A percentile compares a stretch with the other conserved stretches of the same genome.
Evolutionary conservation across 2,888 invertebrate species (phyloP).

Genomic region (Mythimna albipuncta): DNA sequence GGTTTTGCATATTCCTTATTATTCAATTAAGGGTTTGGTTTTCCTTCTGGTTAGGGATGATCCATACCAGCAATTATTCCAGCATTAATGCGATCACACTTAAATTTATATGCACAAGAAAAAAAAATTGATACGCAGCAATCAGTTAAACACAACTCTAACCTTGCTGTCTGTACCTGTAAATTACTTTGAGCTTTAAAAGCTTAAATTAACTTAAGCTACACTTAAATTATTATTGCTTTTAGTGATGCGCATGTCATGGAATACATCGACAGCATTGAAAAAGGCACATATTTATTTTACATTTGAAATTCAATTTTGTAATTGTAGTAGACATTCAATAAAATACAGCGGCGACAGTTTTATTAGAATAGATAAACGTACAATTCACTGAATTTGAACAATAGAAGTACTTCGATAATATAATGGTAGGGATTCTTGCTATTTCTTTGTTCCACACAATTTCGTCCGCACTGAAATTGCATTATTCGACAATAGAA

Average conservation of each 20-base stretch:
- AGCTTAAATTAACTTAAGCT: too few relatives aligned
- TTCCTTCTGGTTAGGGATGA: neutral
- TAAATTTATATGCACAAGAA: too few relatives aligned
- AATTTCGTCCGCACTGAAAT: neutral
- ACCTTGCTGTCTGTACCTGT: too few relatives aligned
- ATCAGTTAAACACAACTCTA: too few relatives aligned
- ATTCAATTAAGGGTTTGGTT: neutral
- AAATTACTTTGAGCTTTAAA: too few relatives aligned
- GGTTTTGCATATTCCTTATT: too few relatives aligned
- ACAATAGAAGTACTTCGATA: constrained; percentile 32
- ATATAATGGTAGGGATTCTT: neutral
- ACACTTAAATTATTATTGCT: neutral
- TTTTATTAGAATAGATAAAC: constrained; percentile 23
- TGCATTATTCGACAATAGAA: neutral
- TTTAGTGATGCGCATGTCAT: neutral
- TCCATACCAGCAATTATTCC: too few relatives aligned
- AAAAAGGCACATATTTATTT: constrained; percentile 2
- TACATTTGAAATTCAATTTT: constrained; percentile 11
- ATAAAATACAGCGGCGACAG: constrained; percentile 14
- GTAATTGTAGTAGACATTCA: neutral
- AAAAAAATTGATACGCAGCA: too few relatives aligned
- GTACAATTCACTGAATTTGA: constrained; percentile 17
- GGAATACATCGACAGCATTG: constrained; percentile 13
- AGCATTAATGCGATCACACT: too few relatives aligned
- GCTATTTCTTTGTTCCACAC: constrained; percentile 10